Base-by-base conservation (phyloP, 1,140 invertebrate genomes). In the Drosophila micromelanica region DNA sequence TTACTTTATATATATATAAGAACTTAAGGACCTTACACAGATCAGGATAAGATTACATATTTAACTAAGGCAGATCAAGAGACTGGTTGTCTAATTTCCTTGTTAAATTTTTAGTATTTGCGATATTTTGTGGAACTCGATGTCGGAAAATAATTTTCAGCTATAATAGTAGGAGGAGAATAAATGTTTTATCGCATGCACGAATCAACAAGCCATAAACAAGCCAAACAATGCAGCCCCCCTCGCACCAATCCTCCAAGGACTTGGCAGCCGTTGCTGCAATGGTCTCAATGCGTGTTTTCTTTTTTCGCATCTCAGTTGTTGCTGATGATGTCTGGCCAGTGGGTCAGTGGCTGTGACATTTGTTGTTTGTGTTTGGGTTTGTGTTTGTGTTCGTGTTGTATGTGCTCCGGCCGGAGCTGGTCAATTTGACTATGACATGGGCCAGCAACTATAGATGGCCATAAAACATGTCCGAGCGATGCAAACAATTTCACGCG, bases 341-440 rank as follows among this genome's bases (percentile, higher is more conserved):
- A 23, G 20, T 23, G 20, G 61, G 45, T 76, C 75, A 79, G 52
- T 84, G 67, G 72, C 64, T 82, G 70, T 78, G 76, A 74, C 76
- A 79, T 76, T 80, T 54, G 27, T 72, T 70, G 71, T 76, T 72
- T 76, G 52, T 49, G 46, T 60, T 54, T 54, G 1, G 20, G 20
- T 57, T 49, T 69, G 73, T 79, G 63, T 71, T 56, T 76, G 13
- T 35, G 48, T 48, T 38, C 38, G 35, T 65, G 45, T 48, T 62
- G 59, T 63, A 60, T 60, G 43, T 63, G 61, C 27, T 27, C 27
- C 5, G 27, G 27, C 64, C 60, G 62, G 38, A 78, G 76, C 75
- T 74, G 86, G 76, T 90, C 87, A 90, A 90, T 90, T 90, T 90
- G 81, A 68, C 59, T 78, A 70, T 86, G 86, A 80, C 75, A 71